Percentiles rank a stretch among this genome's conserved stretches.
phyloP scores from a whole-genome alignment of 2,113 vertebrate genomes.

The Thymallus thymallus region DNA sequence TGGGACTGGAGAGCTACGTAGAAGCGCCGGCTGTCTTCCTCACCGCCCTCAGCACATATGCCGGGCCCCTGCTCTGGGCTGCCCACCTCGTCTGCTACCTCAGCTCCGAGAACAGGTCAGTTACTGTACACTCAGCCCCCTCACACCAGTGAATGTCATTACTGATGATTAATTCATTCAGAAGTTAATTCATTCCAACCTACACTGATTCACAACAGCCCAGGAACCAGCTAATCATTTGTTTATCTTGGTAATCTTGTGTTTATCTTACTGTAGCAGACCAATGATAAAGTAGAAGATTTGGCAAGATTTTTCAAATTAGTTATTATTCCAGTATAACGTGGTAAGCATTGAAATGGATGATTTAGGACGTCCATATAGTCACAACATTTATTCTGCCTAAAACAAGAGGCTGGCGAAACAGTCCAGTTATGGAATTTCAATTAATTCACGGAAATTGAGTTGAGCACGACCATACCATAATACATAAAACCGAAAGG shows the following conservation, averaged over 20 bases:
- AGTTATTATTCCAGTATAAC: neutral
- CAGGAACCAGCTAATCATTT: too few species aligned
- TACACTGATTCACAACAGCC: too few species aligned
- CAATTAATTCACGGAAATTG: neutral
- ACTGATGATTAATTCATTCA: too few species aligned
- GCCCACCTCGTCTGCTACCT: slow-evolving; percentile 88
- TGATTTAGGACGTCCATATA: neutral
- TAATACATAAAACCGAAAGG: neutral
- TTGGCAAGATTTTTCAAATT: too few species aligned
- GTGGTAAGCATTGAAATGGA: neutral
- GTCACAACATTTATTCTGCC: neutral
- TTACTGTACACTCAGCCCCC: neutral
- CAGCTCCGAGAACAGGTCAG: slow-evolving; percentile 84
- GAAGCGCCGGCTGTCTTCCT: slow-evolving; percentile 86
- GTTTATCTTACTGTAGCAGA: too few species aligned
- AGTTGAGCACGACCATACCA: neutral
- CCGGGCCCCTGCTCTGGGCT: slow-evolving; percentile 90
- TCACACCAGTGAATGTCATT: neutral
- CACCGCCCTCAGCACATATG: slow-evolving; percentile 84
- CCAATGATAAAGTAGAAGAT: too few species aligned
- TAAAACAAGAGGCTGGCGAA: neutral
- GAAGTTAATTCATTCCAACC: too few species aligned
- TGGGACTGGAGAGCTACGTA: slow-evolving; percentile 87
- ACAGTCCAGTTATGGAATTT: neutral
- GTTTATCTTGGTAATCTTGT: too few species aligned